Evolutionary conservation across 2,888 invertebrate species (phyloP).

Genomic region (Tenthredo distinguenda): DNA sequence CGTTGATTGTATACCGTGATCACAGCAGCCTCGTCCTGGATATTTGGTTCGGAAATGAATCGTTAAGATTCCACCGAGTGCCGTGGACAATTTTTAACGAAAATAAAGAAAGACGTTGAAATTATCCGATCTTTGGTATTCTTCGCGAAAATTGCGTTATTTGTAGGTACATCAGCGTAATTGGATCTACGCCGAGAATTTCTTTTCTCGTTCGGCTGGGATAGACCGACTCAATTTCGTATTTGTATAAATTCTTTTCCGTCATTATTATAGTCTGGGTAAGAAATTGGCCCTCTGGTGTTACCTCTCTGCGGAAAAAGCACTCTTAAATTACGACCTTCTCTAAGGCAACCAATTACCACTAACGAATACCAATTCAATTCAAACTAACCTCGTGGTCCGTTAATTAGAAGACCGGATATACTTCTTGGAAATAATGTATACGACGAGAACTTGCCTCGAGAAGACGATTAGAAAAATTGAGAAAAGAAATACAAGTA

Average conservation of each 20-base stretch:
- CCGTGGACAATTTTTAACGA: neutral
- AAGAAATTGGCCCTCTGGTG: slow-evolving; percentile 23
- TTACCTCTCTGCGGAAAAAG: neutral
- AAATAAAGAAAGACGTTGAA: neutral
- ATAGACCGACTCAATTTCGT: neutral
- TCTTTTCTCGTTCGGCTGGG: neutral
- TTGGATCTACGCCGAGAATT: neutral
- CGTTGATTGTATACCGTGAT: slow-evolving; percentile 37
- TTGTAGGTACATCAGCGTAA: neutral
- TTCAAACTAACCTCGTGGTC: neutral
- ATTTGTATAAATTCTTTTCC: neutral
- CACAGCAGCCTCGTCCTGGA: neutral
- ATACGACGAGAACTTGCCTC: neutral
- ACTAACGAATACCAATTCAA: slow-evolving; percentile 27
- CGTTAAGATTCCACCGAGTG: neutral
- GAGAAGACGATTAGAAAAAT: neutral
- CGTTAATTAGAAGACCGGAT: slow-evolving; percentile 12
- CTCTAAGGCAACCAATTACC: slow-evolving; percentile 5
- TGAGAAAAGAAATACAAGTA: neutral
- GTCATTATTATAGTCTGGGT: neutral
- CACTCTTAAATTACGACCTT: slow-evolving; percentile 10
- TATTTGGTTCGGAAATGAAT: neutral
- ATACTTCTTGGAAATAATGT: neutral
- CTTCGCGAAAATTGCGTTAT: neutral
- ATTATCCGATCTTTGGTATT: neutral